These are phyloP conservation scores for Cochlearius cochlearius DNA, from an alignment of 2,113 vertebrate species.

Conservation along the genomic window DNA sequence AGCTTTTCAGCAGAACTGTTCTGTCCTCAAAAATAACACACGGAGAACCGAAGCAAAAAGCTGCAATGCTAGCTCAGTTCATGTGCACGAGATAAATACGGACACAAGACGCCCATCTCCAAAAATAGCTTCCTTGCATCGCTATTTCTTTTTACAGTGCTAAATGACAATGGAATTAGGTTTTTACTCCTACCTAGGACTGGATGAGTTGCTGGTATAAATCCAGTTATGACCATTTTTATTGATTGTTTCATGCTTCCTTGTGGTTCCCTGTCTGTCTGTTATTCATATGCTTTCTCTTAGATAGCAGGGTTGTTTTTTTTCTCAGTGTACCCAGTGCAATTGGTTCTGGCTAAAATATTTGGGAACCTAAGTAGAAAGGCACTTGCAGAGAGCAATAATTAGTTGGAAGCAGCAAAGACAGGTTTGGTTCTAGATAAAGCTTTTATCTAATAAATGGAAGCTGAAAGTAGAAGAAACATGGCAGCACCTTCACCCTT, in stretches of 20 bases:
- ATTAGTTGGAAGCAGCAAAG: neutral
- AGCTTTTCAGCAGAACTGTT: neutral
- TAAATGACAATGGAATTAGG: neutral
- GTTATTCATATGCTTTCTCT: neutral
- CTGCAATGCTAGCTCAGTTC: neutral
- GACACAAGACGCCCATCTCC: neutral
- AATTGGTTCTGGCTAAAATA: neutral
- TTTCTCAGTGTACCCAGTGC: neutral
- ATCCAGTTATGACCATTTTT: neutral
- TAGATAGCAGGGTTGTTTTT: neutral
- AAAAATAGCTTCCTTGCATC: neutral
- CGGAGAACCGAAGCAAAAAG: neutral
- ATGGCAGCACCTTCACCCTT: neutral
- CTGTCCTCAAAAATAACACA: neutral
- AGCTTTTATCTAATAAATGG: neutral
- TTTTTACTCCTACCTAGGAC: neutral
- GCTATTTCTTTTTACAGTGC: neutral
- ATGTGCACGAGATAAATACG: neutral
- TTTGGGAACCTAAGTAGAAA: neutral
- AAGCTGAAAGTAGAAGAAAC: neutral
- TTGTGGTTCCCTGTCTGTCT: neutral
- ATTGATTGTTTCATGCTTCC: neutral
- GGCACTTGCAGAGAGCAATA: neutral
- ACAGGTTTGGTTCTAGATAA: neutral
- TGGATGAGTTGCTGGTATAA: neutral